Percentiles rank a stretch among this genome's conserved stretches.
phyloP scores from a whole-genome alignment of 2,113 vertebrate species.

The Tetraodon nigroviridis region DNA sequence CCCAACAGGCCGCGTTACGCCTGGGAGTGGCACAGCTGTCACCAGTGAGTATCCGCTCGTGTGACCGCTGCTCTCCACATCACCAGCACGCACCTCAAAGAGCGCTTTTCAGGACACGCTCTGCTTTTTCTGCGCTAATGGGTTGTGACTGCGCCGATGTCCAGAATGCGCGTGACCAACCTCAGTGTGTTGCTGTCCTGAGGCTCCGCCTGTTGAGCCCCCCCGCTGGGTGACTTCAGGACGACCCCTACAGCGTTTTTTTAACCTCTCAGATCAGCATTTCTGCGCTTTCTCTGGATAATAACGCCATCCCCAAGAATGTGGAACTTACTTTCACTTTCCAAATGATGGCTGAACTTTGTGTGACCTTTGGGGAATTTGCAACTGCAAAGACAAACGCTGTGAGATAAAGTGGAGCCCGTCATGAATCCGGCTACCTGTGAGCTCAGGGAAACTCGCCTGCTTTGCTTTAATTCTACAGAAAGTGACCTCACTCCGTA shows the following conservation, averaged over 20 bases:
- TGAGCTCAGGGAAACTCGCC: conserved; percentile 31
- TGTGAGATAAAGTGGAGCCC: conserved; percentile 10
- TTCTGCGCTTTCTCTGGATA: conserved; percentile 8
- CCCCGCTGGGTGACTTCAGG: conserved; percentile 22
- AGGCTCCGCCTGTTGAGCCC: conserved; percentile 40
- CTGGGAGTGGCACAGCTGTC: conserved; percentile 99
- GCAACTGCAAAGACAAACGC: conserved; percentile 6
- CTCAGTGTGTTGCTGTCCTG: conserved; percentile 11
- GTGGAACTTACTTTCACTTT: background rate
- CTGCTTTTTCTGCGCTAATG: background rate
- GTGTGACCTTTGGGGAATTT: conserved; percentile 11
- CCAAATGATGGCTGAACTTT: conserved; percentile 4
- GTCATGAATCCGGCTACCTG: conserved; percentile 22
- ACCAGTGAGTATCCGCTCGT: conserved; percentile 84
- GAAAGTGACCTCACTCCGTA: conserved; percentile 62
- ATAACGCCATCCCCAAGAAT: background rate
- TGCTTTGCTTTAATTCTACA: conserved; percentile 16
- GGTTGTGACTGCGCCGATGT: background rate
- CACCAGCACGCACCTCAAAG: conserved; percentile 1
- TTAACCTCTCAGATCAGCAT: background rate
- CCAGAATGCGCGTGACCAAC: background rate
- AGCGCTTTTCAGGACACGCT: background rate
- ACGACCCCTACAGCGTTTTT: background rate
- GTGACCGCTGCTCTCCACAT: conserved; percentile 15
- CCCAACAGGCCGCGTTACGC: conserved; percentile 93